These are phyloP conservation scores for Zygogramma bicolorata DNA, from an alignment of 2,888 invertebrate species.

Conservation along the genomic window DNA sequence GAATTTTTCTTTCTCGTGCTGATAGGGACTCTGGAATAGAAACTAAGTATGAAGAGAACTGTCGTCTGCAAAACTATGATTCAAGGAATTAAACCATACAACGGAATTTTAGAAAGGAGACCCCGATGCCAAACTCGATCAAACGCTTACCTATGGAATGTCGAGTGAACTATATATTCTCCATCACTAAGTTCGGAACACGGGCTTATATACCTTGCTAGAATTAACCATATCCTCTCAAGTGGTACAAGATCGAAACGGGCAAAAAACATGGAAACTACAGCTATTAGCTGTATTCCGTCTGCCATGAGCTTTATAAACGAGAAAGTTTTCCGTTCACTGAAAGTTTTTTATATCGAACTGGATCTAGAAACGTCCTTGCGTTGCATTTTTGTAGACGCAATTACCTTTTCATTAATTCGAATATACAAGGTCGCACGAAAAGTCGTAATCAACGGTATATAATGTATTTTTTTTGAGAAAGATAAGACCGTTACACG, in stretches of 20 bases:
- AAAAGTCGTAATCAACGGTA: background rate
- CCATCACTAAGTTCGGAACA: background rate
- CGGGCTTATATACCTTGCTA: background rate
- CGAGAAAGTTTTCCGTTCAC: conserved; percentile 55
- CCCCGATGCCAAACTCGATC: too few species aligned
- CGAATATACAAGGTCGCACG: background rate
- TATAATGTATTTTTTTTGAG: background rate
- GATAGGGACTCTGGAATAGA: too few species aligned
- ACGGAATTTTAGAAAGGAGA: too few species aligned
- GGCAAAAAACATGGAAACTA: conserved; percentile 3
- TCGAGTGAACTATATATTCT: background rate
- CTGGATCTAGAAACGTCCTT: conserved; percentile 59
- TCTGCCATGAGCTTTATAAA: conserved; percentile 28
- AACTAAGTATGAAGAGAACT: too few species aligned
- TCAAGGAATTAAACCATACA: too few species aligned
- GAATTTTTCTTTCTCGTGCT: too few species aligned
- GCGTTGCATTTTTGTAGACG: conserved; percentile 41
- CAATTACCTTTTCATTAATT: conserved; percentile 4
- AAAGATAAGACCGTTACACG: background rate
- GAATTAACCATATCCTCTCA: background rate
- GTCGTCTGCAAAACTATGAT: too few species aligned
- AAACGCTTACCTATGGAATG: too few species aligned
- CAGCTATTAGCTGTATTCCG: conserved; percentile 23
- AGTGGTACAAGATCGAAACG: background rate
- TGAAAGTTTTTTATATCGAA: conserved; percentile 45